Evolutionary conservation across 2,113 vertebrate species (phyloP), one percentile per base, ranked within the genome.

Genomic region (Nibea albiflora): DNA sequence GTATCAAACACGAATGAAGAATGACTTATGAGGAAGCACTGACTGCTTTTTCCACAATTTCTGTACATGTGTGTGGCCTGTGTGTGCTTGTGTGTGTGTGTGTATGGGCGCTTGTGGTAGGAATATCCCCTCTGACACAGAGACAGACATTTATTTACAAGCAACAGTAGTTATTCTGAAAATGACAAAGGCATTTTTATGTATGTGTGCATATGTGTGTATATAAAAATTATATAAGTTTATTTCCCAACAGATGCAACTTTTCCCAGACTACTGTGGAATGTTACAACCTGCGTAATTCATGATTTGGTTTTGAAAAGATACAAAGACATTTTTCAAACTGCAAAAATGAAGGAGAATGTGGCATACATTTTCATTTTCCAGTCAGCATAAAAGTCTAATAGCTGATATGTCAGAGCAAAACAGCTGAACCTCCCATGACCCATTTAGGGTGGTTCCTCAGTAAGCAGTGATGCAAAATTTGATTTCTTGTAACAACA

Each of bases 121-220:
- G 28, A 73, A 79, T 60, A 83, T 81, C 56, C 54, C 20, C 50
- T 47, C 44, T 44, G 49, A 66, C 68, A 61, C 14, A 64, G 10
- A 65, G 58, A 68, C 54, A 61, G 24, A 42, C 20, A 35, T 74
- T 61, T 64, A 71, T 60, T 79, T n/a, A 63, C 15, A 47, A 7
- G 39, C 24, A 28, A 70, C 14, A 14, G 19, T 50, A 63, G 42
- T 39, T 62, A 47, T 44, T 72, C 11, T 35, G 26, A 71, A 22
- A 74, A 70, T 65, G 35, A 28, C 44, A 20, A 4, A 61, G 35
- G 19, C 20, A 26, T 35, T 22, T 46, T 66, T 19, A 22, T 4
- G 14, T 17, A 2, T 16, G 70, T 16, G 20, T 52, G 20, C n/a
- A 24, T 26, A 26, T 26, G 24, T 26, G n/a, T 0, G 4, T 15